phyloP scores from a whole-genome alignment of 2,888 invertebrate species.

The Nowickia ferox region DNA sequence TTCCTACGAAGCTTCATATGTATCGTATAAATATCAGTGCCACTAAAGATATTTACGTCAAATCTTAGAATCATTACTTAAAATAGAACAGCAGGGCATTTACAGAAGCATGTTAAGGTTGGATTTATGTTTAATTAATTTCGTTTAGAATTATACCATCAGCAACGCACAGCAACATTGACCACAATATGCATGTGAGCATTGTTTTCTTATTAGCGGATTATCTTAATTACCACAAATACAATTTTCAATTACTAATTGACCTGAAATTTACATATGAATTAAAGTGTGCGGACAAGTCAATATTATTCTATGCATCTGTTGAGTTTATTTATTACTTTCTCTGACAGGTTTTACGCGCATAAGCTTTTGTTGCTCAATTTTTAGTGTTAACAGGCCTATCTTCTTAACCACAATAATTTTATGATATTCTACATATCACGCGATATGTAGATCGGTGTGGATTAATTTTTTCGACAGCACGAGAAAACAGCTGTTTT shows the following conservation, averaged over 20 bases:
- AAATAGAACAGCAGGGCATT: neutral
- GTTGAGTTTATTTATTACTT: too few relatives aligned
- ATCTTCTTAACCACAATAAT: too few relatives aligned
- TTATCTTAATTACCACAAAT: conserved; percentile 65
- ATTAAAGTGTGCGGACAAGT: neutral
- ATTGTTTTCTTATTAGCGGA: conserved; percentile 53
- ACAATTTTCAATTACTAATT: conserved; percentile 48
- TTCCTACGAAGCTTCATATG: too few relatives aligned
- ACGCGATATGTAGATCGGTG: too few relatives aligned
- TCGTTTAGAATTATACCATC: conserved; percentile 55
- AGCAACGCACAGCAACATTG: conserved; percentile 33
- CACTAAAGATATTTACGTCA: neutral
- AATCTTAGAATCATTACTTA: neutral
- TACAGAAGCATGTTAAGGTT: neutral
- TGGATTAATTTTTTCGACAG: too few relatives aligned
- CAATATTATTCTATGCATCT: neutral
- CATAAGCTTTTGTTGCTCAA: too few relatives aligned
- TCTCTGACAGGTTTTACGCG: too few relatives aligned
- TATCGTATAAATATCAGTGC: neutral
- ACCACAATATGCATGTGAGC: conserved; percentile 18
- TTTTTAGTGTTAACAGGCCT: too few relatives aligned
- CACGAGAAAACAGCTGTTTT: too few relatives aligned
- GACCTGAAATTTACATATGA: neutral
- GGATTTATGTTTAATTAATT: conserved; percentile 70
- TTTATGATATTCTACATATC: too few relatives aligned